Evolutionary conservation across 1,140 invertebrate species (phyloP), one percentile per base, ranked within the genome.

Genomic region (Frieseomelitta varia): DNA sequence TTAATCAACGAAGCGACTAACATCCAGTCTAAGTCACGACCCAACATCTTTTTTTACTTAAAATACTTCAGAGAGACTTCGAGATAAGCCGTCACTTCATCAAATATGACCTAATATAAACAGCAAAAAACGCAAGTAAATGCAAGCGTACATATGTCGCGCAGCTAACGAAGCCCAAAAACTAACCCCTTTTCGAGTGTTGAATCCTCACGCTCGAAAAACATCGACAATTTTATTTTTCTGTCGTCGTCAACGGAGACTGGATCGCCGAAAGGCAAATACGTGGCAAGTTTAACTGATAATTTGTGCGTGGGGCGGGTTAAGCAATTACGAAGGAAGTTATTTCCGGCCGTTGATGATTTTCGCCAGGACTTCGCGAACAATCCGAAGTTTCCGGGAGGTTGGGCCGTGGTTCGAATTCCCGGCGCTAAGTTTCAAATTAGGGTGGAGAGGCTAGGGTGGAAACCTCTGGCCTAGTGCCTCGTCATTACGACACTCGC

Each of bases 401-500:
- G 12, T 14, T 24, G 15, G n/a, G 51, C 2, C 68, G 10, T 63
- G 11, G 80, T 34, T 63, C 55, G 53, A 17, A 55, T 55, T 67
- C 39, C 17, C 47, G 63, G 81, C 19, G 81, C 78, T 69, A 78
- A 87, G 73, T 88, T 77, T 63, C 47, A 77, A 81, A 87, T 87
- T 84, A 75, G 55, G 47, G 69, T 30, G 73, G 79, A 71, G 24
- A 34, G 68, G 55, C 78, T 34, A 55, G 55, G 68, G 74, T 63
- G 85, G 74, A 86, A 78, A 78, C 55, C 74, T 47, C 65, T 34
- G 61, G 39, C 39, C 77, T 87, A 84, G 84, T 80, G 81, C 58
- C 85, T 87, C 85, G 81, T 81, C 81, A 81, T 87, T 88, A 84
- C 24, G 79, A 78, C 86, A 87, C 53, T 68, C 51, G 30, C 39